Percentiles rank a stretch among this genome's conserved stretches.
Conservation (phyloP, 2,113 vertebrate species). For the Nannospalax galili region DNA sequence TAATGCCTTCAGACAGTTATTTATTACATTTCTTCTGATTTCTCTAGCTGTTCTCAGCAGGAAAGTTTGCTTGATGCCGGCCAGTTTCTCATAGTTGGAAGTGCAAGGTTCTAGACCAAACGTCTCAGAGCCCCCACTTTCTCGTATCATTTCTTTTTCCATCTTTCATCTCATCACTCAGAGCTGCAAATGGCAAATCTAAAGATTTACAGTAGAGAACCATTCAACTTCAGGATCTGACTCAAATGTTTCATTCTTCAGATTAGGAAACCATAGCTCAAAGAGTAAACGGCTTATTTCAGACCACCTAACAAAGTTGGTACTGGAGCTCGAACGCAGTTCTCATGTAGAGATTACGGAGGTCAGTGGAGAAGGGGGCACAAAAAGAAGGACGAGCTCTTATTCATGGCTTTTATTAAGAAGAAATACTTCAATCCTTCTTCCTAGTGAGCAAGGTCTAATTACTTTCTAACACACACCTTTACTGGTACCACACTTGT, state of each 20-base stretch:
- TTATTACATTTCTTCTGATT: not conserved
- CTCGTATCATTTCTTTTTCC: not conserved
- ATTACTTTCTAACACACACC: conserved; percentile 8
- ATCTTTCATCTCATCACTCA: not conserved
- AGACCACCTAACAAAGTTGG: not conserved
- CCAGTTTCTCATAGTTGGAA: not conserved
- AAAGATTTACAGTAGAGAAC: not conserved
- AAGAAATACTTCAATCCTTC: conserved; percentile 32
- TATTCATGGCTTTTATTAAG: not conserved
- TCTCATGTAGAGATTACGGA: not conserved
- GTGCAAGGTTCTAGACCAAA: not conserved
- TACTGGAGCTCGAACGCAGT: not conserved
- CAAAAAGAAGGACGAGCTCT: not conserved
- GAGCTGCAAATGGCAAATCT: not conserved
- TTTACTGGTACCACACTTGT: conserved; percentile 12
- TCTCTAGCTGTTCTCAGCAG: not conserved
- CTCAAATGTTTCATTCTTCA: not conserved
- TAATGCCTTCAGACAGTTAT: not conserved
- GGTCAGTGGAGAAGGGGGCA: not conserved
- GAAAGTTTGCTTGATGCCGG: not conserved
- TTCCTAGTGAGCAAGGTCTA: conserved; percentile 27
- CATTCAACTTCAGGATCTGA: not conserved
- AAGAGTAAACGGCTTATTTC: not conserved
- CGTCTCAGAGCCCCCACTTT: not conserved
- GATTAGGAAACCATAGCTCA: not conserved